These are phyloP conservation scores for Uria aalge DNA, from an alignment of 2,113 vertebrate genomes.

Conservation along the genomic window DNA sequence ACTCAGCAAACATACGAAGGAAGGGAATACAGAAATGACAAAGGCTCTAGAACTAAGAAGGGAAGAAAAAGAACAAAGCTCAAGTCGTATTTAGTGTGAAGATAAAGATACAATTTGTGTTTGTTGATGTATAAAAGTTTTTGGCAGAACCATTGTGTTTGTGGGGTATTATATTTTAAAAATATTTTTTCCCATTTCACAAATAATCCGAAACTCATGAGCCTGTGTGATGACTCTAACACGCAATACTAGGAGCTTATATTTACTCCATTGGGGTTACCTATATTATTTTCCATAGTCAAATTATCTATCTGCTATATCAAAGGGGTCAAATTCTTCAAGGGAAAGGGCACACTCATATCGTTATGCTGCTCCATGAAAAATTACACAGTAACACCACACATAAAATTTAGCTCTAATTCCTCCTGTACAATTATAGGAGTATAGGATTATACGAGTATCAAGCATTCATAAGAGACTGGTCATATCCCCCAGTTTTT, in stretches of 20 bases:
- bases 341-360: background rate
- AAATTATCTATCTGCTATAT: background rate
- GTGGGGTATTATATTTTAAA: background rate
- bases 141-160: background rate
- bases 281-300: background rate
- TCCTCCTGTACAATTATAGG: background rate
- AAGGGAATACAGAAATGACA: background rate
- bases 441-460: accelerated
- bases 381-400: background rate
- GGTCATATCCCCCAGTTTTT: background rate
- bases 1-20: background rate
- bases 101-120: background rate
- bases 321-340: background rate
- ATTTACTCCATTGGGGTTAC: background rate
- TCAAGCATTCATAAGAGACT: background rate
- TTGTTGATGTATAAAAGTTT: background rate
- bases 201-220: background rate
- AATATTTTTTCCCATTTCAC: background rate
- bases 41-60: background rate
- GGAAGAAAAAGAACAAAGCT: background rate
- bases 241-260: accelerated
- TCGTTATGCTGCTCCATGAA: background rate
- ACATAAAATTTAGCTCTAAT: background rate
- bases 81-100: background rate
- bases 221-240: background rate